phyloP scores from a whole-genome alignment of 1,140 invertebrate genomes.

The Heliconius melpomene region DNA sequence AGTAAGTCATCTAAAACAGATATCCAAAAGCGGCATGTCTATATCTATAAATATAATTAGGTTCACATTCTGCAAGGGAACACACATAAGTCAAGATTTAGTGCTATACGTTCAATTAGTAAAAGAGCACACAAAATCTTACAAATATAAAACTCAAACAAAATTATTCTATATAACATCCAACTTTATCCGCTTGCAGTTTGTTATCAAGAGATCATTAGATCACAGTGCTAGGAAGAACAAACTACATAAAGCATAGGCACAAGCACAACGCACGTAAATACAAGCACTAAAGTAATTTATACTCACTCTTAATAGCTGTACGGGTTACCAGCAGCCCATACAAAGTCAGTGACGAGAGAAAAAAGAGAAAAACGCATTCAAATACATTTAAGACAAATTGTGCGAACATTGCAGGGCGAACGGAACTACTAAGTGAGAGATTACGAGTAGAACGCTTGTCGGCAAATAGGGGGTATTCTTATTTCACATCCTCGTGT shows the following conservation, averaged over 20 bases:
- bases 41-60: constrained; percentile 52
- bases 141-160: constrained; percentile 34
- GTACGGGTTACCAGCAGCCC: constrained; percentile 82
- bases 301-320: constrained; percentile 82
- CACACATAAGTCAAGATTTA: constrained; percentile 60
- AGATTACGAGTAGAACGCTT: constrained; percentile 80
- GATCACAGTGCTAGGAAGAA: constrained; percentile 70
- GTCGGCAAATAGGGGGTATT: constrained; percentile 69
- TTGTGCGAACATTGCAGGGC: constrained; percentile 81
- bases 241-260: constrained; percentile 72
- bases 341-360: constrained; percentile 82
- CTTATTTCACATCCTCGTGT: constrained; percentile 75
- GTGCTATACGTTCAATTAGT: constrained; percentile 31
- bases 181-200: constrained; percentile 70
- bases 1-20: constrained; percentile 66
- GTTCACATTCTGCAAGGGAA: constrained; percentile 75
- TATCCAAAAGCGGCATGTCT: constrained; percentile 71
- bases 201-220: constrained; percentile 60
- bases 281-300: constrained; percentile 80
- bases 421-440: constrained; percentile 81
- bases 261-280: constrained; percentile 79
- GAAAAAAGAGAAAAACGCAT: constrained; percentile 83
- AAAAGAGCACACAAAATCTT: constrained; percentile 59
- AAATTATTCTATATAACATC: constrained; percentile 51
- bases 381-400: constrained; percentile 82